Evolutionary conservation across 2,113 vertebrate species (phyloP).

Genomic region (Bufo bufo): DNA sequence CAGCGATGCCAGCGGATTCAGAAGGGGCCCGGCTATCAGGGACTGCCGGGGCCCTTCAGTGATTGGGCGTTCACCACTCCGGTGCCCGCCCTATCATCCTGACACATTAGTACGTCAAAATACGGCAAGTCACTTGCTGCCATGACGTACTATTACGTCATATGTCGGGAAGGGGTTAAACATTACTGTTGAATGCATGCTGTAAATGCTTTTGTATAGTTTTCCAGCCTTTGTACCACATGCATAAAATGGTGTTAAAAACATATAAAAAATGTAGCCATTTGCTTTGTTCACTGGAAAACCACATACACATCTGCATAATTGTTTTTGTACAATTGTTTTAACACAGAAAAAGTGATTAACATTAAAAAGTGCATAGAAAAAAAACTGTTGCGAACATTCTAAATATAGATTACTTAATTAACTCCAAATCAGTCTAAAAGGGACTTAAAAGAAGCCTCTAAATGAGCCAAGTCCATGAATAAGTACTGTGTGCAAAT

Average conservation of each 20-base stretch:
- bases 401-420: constrained; percentile 70
- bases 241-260: not conserved
- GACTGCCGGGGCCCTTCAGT: too few species aligned
- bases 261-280: not conserved
- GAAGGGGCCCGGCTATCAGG: too few species aligned
- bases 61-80: too few species aligned
- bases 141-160: too few species aligned
- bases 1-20: too few species aligned
- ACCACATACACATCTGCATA: not conserved
- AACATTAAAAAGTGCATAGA: constrained; percentile 64
- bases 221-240: not conserved
- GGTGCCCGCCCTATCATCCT: too few species aligned
- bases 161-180: too few species aligned
- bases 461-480: constrained; percentile 3
- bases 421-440: constrained; percentile 67
- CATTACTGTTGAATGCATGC: not conserved
- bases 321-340: constrained; percentile 55
- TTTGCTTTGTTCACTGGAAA: constrained; percentile 3
- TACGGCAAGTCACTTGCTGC: too few species aligned
- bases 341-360: constrained; percentile 60
- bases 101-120: too few species aligned
- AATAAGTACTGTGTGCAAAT: constrained; percentile 47
- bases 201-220: not conserved
- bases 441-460: constrained; percentile 34
- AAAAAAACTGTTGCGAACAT: constrained; percentile 60